Conservation (phyloP, 2,888 invertebrate species). For the Lordiphosa fenestrarum region DNA sequence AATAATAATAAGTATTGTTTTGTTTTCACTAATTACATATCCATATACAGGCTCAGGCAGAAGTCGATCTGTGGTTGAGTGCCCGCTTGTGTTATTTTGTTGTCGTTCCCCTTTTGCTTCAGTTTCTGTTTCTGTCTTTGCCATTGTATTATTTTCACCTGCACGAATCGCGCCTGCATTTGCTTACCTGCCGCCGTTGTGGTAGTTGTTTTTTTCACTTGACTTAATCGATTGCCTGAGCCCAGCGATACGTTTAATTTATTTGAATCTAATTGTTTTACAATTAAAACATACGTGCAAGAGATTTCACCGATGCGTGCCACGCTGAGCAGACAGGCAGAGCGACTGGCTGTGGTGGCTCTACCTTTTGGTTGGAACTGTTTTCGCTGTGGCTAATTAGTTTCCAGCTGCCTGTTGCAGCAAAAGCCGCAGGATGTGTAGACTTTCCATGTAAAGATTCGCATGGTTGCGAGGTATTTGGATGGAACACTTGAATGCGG, state of each 20-base stretch:
- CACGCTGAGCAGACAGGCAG: slow-evolving; percentile 8
- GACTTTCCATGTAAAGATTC: background rate
- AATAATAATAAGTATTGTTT: slow-evolving; percentile 29
- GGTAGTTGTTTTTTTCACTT: slow-evolving; percentile 33
- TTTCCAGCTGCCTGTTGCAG: slow-evolving; percentile 7
- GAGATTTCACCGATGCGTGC: slow-evolving; percentile 56
- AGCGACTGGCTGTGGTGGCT: slow-evolving; percentile 1
- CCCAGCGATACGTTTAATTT: slow-evolving; percentile 70
- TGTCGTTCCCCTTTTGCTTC: slow-evolving; percentile 6
- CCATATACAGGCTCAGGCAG: slow-evolving; percentile 16
- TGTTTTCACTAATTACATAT: slow-evolving; percentile 57
- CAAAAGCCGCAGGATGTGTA: slow-evolving; percentile 18
- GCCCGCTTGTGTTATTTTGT: slow-evolving; percentile 25
- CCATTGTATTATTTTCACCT: slow-evolving; percentile 60
- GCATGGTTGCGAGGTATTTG: background rate
- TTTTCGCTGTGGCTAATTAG: slow-evolving; percentile 34
- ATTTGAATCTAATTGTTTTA: slow-evolving; percentile 71
- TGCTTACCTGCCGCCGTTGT: slow-evolving; percentile 18
- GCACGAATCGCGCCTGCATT: slow-evolving; percentile 58
- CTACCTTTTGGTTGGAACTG: slow-evolving; percentile 16
- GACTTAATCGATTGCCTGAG: slow-evolving; percentile 65
- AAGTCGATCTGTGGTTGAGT: slow-evolving; percentile 20
- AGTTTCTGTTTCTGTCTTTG: slow-evolving; percentile 27
- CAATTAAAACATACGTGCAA: slow-evolving; percentile 54
- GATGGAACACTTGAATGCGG: background rate